A percentile compares a stretch with the other conserved stretches of the same genome.
Evolutionary conservation across 2,113 vertebrate genomes (phyloP).

Genomic region (Willisornis vidua): DNA sequence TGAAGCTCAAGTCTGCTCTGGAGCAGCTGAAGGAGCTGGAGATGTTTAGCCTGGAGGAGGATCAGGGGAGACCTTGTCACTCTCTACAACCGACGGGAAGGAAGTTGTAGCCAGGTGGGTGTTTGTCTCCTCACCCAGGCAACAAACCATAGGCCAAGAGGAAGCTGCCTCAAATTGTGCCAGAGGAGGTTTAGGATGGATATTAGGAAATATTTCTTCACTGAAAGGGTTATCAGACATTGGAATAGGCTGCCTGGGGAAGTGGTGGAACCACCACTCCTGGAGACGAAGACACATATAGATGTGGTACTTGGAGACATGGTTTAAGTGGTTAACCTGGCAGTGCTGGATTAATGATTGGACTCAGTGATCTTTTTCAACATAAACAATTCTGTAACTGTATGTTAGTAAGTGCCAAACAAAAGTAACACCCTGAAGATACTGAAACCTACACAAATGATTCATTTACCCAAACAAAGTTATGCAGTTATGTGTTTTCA

Average conservation of each 20-base stretch:
- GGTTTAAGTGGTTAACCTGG: not conserved
- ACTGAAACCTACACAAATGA: not conserved
- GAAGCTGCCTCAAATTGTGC: not conserved
- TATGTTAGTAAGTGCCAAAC: not conserved
- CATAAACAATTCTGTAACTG: not conserved
- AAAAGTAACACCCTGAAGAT: not conserved
- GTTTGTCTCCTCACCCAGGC: not conserved
- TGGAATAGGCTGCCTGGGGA: not conserved
- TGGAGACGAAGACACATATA: not conserved
- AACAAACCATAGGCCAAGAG: not conserved
- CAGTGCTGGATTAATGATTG: not conserved
- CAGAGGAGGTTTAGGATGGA: not conserved
- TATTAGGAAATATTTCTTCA: not conserved
- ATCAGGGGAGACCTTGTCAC: not conserved
- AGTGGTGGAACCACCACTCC: not conserved
- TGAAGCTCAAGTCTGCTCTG: not conserved
- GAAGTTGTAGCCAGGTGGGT: not conserved
- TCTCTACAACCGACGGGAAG: not conserved
- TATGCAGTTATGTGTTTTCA: fast-evolving
- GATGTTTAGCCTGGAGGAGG: not conserved
- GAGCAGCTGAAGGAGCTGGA: not conserved
- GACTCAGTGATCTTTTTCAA: not conserved
- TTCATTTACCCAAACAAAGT: not conserved
- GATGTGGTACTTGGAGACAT: not conserved
- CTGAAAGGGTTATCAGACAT: not conserved